Percentiles rank a stretch among this genome's conserved stretches.
These are phyloP conservation scores for Norana najaformis DNA, from an alignment of 2,888 invertebrate species.

Conservation along the genomic window DNA sequence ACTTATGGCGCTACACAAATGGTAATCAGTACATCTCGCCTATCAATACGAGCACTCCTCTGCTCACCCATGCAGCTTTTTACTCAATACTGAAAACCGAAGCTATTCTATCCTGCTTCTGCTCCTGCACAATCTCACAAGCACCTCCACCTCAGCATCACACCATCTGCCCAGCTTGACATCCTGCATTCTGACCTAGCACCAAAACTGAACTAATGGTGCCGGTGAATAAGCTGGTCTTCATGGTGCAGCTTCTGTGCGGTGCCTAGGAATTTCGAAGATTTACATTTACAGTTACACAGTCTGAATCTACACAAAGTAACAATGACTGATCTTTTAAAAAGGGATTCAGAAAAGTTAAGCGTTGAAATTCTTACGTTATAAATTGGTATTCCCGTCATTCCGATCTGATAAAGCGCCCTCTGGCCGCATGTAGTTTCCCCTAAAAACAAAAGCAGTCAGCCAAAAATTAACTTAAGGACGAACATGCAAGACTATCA, in stretches of 20 bases:
- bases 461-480: neutral
- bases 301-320: neutral
- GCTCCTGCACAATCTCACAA: neutral
- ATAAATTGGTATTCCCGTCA: constrained; percentile 94
- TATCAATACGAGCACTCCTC: no score
- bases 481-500: neutral
- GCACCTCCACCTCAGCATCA: neutral
- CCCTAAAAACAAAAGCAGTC: constrained; percentile 64
- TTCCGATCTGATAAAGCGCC: constrained; percentile 87
- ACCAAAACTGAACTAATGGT: neutral
- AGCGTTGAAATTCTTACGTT: constrained; percentile 71
- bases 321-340: neutral
- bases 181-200: neutral
- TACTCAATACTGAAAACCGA: no score
- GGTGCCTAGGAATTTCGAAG: no score
- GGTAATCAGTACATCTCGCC: neutral
- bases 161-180: neutral
- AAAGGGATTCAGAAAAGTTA: neutral
- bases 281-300: no score
- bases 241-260: no score
- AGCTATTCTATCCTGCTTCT: no score
- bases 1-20: neutral
- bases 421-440: constrained; percentile 95
- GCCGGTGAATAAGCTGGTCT: neutral
- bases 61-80: no score